Conservation (phyloP, 2,888 invertebrate species). For the Napeogenes inachia region DNA sequence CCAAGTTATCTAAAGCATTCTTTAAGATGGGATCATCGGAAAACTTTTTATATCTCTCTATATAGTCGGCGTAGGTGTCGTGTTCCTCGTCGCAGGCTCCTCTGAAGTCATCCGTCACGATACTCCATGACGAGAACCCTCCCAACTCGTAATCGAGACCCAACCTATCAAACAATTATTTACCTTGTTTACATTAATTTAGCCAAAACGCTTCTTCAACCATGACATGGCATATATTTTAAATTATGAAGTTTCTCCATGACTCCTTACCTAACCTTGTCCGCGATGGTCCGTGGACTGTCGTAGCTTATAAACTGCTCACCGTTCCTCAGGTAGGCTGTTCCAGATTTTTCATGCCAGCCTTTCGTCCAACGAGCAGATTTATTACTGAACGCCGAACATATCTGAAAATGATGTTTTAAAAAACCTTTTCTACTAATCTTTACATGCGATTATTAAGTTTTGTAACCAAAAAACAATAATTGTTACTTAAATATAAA, state of each 20-base stretch:
- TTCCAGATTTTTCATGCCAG: conserved; percentile 81
- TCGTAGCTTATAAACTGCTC: conserved; percentile 87
- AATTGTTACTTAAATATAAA: not conserved
- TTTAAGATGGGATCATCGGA: conserved; percentile 48
- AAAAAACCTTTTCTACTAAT: not conserved
- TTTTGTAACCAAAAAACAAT: no score
- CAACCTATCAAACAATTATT: conserved; percentile 51
- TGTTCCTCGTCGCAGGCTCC: conserved; percentile 79
- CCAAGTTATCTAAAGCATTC: conserved; percentile 50
- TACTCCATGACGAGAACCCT: conserved; percentile 92
- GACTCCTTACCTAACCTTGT: conserved; percentile 80
- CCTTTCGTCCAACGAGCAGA: conserved; percentile 80
- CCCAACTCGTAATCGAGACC: conserved; percentile 81
- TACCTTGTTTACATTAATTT: not conserved
- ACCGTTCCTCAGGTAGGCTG: conserved; percentile 79
- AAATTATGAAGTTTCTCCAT: not conserved
- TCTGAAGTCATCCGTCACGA: conserved; percentile 91
- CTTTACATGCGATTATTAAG: not conserved
- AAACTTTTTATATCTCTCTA: conserved; percentile 46
- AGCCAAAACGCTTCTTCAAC: not conserved
- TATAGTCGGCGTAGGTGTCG: conserved; percentile 72
- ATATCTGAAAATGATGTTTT: conserved; percentile 72
- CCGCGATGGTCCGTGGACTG: conserved; percentile 82
- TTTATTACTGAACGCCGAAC: conserved; percentile 77
- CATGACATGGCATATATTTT: conserved; percentile 5